Conservation (phyloP, 2,113 vertebrate species). For the Pipra filicauda region DNA sequence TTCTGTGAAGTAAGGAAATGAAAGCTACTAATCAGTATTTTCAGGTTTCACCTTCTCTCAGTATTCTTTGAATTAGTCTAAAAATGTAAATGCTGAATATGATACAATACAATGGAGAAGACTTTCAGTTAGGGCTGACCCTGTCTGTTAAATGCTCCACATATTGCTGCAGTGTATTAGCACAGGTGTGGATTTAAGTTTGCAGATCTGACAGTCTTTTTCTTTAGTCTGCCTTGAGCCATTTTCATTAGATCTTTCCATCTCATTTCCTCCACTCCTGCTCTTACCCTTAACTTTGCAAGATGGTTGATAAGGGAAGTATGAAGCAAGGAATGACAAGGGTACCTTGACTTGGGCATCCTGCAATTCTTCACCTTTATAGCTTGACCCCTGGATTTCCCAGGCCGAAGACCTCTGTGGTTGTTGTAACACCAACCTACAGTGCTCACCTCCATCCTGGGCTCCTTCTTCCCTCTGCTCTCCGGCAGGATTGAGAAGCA, state of each 20-base stretch:
- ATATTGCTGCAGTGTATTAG: background rate
- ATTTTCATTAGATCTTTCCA: background rate
- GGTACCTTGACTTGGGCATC: background rate
- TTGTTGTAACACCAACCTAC: background rate
- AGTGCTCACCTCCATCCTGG: background rate
- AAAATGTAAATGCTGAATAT: background rate
- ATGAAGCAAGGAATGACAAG: background rate
- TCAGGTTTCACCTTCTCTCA: background rate
- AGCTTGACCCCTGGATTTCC: background rate
- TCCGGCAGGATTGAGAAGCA: background rate
- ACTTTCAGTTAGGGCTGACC: background rate
- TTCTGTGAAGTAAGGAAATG: background rate
- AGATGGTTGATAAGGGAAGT: rapidly evolving
- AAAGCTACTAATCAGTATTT: background rate
- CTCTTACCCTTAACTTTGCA: background rate
- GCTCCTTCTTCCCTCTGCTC: background rate
- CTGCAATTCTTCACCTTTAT: background rate
- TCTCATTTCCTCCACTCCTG: background rate
- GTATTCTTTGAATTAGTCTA: background rate
- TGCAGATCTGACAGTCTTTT: background rate
- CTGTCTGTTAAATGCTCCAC: background rate
- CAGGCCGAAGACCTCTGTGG: background rate
- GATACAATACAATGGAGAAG: background rate
- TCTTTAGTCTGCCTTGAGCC: background rate
- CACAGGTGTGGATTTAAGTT: background rate